Conservation (phyloP, 1,140 invertebrate species). For the Polypedilum vanderplanki region DNA sequence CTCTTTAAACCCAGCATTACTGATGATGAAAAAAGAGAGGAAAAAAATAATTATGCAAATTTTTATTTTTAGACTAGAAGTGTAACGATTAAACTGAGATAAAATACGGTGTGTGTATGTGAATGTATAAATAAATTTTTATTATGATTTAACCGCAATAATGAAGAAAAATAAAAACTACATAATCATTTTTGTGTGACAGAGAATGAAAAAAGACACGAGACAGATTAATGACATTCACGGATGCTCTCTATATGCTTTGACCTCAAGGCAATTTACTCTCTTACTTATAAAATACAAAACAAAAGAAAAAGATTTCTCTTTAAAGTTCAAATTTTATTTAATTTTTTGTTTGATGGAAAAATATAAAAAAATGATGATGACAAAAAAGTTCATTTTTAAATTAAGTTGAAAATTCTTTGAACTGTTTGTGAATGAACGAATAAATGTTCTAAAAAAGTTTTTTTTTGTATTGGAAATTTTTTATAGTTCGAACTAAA, state of each 20-base stretch:
- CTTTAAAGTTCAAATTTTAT: too few relatives aligned
- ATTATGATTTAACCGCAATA: conserved; percentile 25
- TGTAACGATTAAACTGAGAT: conserved; percentile 24
- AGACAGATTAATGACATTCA: conserved; percentile 27
- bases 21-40: background rate
- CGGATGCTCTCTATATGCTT: background rate
- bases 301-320: too few relatives aligned
- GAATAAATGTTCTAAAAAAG: too few relatives aligned
- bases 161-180: background rate
- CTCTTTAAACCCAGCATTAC: conserved; percentile 24
- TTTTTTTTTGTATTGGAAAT: too few relatives aligned
- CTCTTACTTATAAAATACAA: background rate
- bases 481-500: too few relatives aligned
- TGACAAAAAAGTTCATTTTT: too few relatives aligned
- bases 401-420: too few relatives aligned
- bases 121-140: conserved; percentile 21
- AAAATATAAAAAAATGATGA: too few relatives aligned
- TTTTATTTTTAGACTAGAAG: conserved; percentile 28
- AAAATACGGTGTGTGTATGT: background rate
- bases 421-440: too few relatives aligned
- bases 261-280: background rate
- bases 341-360: too few relatives aligned
- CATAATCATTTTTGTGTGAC: conserved; percentile 1
- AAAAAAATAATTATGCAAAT: conserved; percentile 29
- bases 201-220: background rate